Evolutionary conservation across 2,888 invertebrate genomes (phyloP), one percentile per base, ranked within the genome.

Genomic region (Philonicus albiceps): DNA sequence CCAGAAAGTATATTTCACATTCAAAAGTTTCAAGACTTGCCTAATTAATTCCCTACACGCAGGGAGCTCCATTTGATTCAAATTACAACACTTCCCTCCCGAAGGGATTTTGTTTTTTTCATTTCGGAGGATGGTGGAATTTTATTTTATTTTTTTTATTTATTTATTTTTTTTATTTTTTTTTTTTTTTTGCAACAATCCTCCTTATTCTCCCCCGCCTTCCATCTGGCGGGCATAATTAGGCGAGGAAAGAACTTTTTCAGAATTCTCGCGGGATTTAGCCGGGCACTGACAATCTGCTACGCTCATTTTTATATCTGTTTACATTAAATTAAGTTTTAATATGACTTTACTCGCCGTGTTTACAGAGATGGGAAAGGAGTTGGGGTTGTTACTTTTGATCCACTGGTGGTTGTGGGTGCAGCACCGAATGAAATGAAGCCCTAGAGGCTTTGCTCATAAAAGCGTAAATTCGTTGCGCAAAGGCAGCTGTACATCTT

Each of bases 301-400:
- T 34, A 55, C 83, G 19, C 37, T 83, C 40, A 72, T 37, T 83
- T 72, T 83, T 83, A 83, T 83, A 64, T 83, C 83, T 83, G 83
- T 83, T 83, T 83, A 83, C 83, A 83, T 83, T 83, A 83, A 83
- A 83, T 83, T 83, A 83, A 83, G 37, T 83, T 83, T 83, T 83
- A 83, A 83, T 83, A 83, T 72, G 83, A 83, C 72, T 83, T 64
- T 64, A 22, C 64, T 64, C 22, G 64, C 64, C 22, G 64, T 64
- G 64, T 64, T 64, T 64, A 27, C 11, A 64, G 22, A 34, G 74
- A 74, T n/a, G 74, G 74, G 16, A 74, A 34, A 74, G 74, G 31
- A 74, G 34, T 34, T 34, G 22, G 64, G 27, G 64, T 22, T 11
- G 11, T 22, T 22, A 64, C 64, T 64, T 64, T 64, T 64, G 11